Conservation (phyloP, 2,888 invertebrate genomes). For the Pyrochroa serraticornis region DNA sequence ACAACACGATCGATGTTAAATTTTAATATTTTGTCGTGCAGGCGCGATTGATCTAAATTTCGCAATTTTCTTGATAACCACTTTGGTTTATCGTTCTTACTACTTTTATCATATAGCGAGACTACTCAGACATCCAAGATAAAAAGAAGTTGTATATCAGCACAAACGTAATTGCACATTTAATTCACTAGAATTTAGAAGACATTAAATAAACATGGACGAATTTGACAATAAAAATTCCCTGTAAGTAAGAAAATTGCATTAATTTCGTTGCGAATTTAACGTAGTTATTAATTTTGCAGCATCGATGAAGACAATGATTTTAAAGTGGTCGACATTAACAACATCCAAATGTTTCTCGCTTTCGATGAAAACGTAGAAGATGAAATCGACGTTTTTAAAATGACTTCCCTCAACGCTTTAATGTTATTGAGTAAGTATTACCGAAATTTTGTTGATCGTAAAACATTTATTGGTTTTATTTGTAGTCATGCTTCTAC, state of each 20-base stretch:
- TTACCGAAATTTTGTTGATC: neutral
- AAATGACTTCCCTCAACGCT: slow-evolving; percentile 49
- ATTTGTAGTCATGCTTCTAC: slow-evolving; percentile 5
- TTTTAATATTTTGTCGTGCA: too few species aligned
- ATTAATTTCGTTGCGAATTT: too few species aligned
- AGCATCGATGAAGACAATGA: slow-evolving; percentile 25
- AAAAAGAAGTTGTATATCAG: too few species aligned
- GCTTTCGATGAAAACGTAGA: slow-evolving; percentile 40
- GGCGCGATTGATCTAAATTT: too few species aligned
- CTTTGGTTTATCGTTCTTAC: too few species aligned
- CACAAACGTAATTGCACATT: too few species aligned
- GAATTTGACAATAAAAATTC: neutral
- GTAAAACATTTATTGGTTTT: neutral
- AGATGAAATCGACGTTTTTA: slow-evolving; percentile 44
- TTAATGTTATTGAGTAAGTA: slow-evolving; percentile 50
- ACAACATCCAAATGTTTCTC: slow-evolving; percentile 42
- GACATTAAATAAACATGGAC: neutral
- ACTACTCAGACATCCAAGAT: too few species aligned
- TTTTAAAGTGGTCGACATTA: slow-evolving; percentile 45
- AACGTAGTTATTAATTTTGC: neutral
- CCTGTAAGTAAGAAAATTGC: neutral
- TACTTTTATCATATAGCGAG: too few species aligned
- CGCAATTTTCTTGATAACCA: too few species aligned
- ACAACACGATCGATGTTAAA: too few species aligned
- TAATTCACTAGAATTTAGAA: too few species aligned